Base-by-base conservation (phyloP, 2,888 invertebrate species). In the Osmoderma eremita region DNA sequence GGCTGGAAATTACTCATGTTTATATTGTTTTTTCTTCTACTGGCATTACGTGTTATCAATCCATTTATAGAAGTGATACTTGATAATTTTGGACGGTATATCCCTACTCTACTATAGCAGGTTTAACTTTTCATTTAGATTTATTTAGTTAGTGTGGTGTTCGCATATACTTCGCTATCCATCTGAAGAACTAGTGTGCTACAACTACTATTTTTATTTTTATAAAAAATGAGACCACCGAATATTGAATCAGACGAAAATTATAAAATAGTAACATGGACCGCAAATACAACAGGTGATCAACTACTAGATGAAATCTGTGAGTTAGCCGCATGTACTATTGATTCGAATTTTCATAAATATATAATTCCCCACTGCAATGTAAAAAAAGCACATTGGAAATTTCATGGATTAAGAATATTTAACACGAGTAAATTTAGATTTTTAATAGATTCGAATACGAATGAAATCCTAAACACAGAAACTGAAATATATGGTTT, bases 261-360 rank as follows among this genome's bases (percentile, higher is more conserved):
- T 30, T 58, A 45, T 15, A 42, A 45, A 24, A 12, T 58, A 8
- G 24, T 58, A 58, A 30, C 58, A 24, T 58, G 58, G 42, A 24
- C 58, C 8, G 58, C 58, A 58, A 58, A 58, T 12, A 58, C 42
- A 42, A 58, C 58, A 42, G 58, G 58, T 30, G 24, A 45, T 58
- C 42, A n/a, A 15, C 8, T 12, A 42, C 15, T 13, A 5, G 45
- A 58, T 45, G 58, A 58, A 42, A 45, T 58, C 15, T 58, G 58
- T 58, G 58, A 58, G 42, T 45, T 58, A 45, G 42, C 58, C 13
- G 58, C 24, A 22, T 58, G 24, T 8, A 58, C 15, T 24, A 5
- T 24, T 4, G 24, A 45, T 24, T 15, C 30, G 15, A 22, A 3
- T 13, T 58, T 45, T 45, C 13, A 22, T 24, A 22, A 22, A 42